These are phyloP conservation scores for Turritopsis dohrnii DNA, from an alignment of 30 jellyfish, hydroid and myxozoan genomes.

Conservation along the genomic window DNA sequence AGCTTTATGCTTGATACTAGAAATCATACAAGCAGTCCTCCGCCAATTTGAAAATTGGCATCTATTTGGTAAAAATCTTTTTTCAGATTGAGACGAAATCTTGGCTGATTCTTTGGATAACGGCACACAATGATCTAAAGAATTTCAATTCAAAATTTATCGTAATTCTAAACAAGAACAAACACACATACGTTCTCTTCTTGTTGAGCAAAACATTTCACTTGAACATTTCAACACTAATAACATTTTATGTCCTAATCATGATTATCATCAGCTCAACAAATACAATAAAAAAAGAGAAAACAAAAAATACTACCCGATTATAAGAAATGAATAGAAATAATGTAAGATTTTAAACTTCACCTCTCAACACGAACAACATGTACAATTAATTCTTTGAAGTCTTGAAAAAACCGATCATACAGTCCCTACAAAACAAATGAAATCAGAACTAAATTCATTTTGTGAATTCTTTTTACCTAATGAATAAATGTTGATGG, in stretches of 20 bases:
- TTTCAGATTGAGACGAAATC: constrained; percentile 20
- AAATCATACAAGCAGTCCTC: constrained; percentile 31
- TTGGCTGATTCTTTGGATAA: constrained; percentile 30
- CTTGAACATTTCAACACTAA: not conserved
- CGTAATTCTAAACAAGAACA: not conserved
- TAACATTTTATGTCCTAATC: not conserved
- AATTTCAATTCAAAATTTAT: not conserved
- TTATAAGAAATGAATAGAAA: not conserved
- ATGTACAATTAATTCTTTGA: constrained; percentile 15
- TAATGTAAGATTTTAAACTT: not conserved
- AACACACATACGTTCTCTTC: not conserved
- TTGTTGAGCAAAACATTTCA: not conserved
- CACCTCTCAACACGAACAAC: constrained; percentile 32
- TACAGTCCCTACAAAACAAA: not conserved
- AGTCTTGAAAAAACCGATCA: not conserved
- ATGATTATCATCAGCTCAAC: not conserved
- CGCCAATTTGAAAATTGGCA: constrained; percentile 31
- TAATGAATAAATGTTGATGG: no score
- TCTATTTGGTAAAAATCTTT: constrained; percentile 21
- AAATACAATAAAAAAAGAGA: not conserved
- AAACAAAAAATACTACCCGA: not conserved
- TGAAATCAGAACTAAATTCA: not conserved
- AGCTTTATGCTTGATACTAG: constrained; percentile 19
- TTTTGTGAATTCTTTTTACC: no score
- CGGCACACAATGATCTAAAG: constrained; percentile 3